Evolutionary conservation across 2,113 vertebrate genomes (phyloP), one percentile per base, ranked within the genome.

Genomic region (Mystacornis crossleyi): DNA sequence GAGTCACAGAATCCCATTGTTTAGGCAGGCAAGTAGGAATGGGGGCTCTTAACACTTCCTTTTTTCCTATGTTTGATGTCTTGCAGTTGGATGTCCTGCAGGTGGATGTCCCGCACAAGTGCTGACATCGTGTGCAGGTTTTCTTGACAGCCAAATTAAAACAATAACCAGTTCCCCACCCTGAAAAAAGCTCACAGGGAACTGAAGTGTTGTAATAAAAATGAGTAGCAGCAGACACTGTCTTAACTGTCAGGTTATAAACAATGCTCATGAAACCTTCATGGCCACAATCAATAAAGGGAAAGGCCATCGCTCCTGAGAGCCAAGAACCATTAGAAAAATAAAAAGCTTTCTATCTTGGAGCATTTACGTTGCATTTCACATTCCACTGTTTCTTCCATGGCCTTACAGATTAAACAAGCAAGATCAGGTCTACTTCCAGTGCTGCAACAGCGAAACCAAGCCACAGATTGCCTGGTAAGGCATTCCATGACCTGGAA

Each of bases 211-310:
- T 64, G 53, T 42, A 89, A 84, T 95, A 81, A 80, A 96, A 85
- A 36, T 64, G 81, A 96, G 78, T 24, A 79, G 86, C 58, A 92
- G 88, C 70, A 88, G 91, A 92, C 53, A 71, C 54, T 53, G 38
- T 67, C 72, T 85, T n/a, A 93, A 58, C 53, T 75, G 54, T 67
- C 81, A 91, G 67, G 50, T 50, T 89, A 90, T 93, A 97, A 97
- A 97, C 74, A 86, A 75, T 7, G n/a, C 51, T 84, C 92, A 73
- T 91, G 92, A 97, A 97, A 95, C 50, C 86, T 64, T 94, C 89
- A 62, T 2, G 4, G 55, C 33, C 71, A 83, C 2, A 9, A 96
- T 94, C 90, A 58, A 94, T 96, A 93, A 88, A 86, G 77, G 60
- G 40, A 93, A 96, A 95, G 84, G 62, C 82, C 92, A 92, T 51